Conservation (phyloP, 2,113 vertebrate species). For the Gopherus evgoodei region DNA sequence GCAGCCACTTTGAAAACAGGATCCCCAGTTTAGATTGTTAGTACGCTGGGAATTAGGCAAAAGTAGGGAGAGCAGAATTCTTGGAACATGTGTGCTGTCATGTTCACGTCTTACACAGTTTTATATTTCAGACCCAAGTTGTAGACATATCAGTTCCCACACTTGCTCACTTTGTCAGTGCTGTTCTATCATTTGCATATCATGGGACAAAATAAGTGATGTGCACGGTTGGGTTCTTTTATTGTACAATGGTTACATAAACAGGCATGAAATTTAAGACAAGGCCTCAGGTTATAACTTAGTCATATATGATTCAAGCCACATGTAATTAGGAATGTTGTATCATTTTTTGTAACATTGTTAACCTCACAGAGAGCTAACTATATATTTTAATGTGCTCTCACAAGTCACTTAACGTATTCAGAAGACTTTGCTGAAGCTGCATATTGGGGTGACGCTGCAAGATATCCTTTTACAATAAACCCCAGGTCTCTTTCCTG, state of each 20-base stretch:
- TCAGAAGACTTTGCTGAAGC: neutral
- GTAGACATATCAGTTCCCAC: conserved; percentile 4
- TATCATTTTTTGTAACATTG: neutral
- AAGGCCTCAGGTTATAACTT: neutral
- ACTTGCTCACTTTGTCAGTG: conserved; percentile 8
- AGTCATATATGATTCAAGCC: neutral
- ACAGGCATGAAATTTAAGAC: neutral
- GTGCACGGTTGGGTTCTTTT: neutral
- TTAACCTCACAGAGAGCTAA: neutral
- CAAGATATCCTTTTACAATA: neutral
- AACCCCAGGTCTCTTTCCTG: neutral
- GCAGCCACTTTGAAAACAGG: neutral
- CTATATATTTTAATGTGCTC: neutral
- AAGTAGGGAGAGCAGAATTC: neutral
- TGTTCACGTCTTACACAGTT: conserved; percentile 19
- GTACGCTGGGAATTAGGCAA: neutral
- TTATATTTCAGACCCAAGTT: conserved; percentile 5
- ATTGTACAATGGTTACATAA: neutral
- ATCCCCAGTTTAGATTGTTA: neutral
- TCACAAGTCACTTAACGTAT: neutral
- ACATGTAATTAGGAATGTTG: conserved; percentile 10
- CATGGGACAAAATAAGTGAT: neutral
- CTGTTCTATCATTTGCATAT: neutral
- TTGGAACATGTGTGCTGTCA: conserved; percentile 23
- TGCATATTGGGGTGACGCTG: neutral